Base-by-base conservation (phyloP, 2,797 vertebrate genomes). In the Pantherophis vulpinus region DNA sequence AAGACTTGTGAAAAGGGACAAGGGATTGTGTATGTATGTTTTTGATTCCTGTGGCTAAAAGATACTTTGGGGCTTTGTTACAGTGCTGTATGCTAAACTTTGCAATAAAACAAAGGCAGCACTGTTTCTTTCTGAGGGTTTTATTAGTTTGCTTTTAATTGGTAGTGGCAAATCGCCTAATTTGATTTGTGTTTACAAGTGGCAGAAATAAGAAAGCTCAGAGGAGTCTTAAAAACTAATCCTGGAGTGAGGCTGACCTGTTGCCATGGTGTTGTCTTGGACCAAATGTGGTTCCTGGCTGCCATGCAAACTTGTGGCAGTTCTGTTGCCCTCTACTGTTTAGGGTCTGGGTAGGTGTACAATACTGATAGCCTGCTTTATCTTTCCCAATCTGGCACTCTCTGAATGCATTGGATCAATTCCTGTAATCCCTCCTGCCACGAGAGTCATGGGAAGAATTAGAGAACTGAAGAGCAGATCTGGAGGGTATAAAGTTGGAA, bases 51-150 rank as follows among this genome's bases (percentile, higher is more conserved):
- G 86, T 91, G 86, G 66, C 95, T 93, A 88, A 58, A 9, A 63
- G 86, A 55, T 66, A 88, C 88, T 63, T 63, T 91, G 87, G 42
- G 86, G 87, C 88, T 58, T 59, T 91, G 0, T 83, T 70, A n/a
- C 1, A 25, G 88, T 74, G 70, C 16, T 74, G 70, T 32, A 87
- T 25, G 1, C 27, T 32, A 63, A 88, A 89, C 4, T 1, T 13
- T 20, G 12, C 54, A n/a, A 42, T 54, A 56, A 91, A 91, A 55
- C 10, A n/a, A 23, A 16, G 1, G 23, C 0, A 0, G 0, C 0
- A 0, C 5, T n/a, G 1, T 54, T 25, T 60, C 0, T 51, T 16
- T 83, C 13, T 27, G 88, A 55, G 70, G 29, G 87, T 18, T 74
- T 89, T 89, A 42, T 54, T 12, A 2, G n/a, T 88, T 56, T 54